Conservation (phyloP, 2,797 vertebrate genomes). For the Acanthornis magna region DNA sequence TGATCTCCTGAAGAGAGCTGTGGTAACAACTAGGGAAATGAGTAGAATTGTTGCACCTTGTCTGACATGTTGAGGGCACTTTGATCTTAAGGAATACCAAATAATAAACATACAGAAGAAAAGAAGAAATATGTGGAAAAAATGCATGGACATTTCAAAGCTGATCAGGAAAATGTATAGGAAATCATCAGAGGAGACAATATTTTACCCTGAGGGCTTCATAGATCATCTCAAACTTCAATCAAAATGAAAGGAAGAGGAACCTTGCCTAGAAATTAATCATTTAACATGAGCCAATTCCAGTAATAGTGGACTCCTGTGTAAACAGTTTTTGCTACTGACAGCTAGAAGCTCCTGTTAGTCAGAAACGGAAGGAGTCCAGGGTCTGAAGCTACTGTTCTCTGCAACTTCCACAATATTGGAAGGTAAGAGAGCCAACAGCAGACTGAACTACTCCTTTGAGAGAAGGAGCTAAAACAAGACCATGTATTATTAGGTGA, state of each 20-base stretch:
- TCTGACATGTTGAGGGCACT: background rate
- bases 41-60: background rate
- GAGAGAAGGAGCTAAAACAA: slow-evolving; percentile 16
- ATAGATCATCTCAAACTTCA: background rate
- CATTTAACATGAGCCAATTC: background rate
- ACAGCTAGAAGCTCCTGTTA: background rate
- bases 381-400: background rate
- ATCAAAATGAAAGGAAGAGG: background rate
- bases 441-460: background rate
- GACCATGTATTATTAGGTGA: background rate
- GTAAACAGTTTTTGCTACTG: background rate
- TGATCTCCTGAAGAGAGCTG: background rate
- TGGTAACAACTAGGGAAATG: background rate
- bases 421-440: background rate
- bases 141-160: background rate
- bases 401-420: background rate
- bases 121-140: background rate
- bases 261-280: background rate
- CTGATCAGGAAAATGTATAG: background rate
- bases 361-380: background rate
- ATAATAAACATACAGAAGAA: background rate
- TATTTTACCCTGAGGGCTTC: background rate
- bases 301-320: background rate
- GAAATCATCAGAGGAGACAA: background rate
- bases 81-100: background rate